Conservation (phyloP, 2,113 vertebrate genomes). For the Manacus vitellinus region DNA sequence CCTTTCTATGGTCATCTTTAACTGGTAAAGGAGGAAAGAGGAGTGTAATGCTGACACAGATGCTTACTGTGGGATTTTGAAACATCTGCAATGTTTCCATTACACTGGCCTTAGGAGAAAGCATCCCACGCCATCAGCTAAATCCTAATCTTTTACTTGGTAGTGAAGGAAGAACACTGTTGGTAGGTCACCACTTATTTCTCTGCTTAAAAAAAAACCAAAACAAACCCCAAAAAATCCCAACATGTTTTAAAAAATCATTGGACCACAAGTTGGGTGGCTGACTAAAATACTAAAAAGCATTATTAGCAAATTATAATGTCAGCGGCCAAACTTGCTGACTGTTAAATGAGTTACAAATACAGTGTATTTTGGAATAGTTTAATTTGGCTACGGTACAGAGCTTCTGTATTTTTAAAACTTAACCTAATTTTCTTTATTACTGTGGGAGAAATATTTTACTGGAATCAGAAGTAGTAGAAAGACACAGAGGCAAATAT, state of each 20-base stretch:
- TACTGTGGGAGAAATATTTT: slow-evolving; percentile 20
- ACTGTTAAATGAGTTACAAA: neutral
- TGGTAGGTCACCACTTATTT: neutral
- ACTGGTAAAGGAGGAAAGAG: neutral
- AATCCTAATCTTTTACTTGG: neutral
- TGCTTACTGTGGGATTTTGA: neutral
- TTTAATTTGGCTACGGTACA: slow-evolving; percentile 19
- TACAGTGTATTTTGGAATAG: slow-evolving; percentile 6
- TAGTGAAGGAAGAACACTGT: neutral
- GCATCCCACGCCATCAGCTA: neutral
- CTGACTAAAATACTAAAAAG: neutral
- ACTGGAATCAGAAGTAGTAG: neutral
- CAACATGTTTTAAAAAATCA: neutral
- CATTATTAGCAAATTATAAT: slow-evolving; percentile 5
- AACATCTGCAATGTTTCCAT: neutral
- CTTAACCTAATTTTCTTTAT: slow-evolving; percentile 43
- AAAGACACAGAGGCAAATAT: neutral
- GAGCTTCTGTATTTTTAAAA: slow-evolving; percentile 45
- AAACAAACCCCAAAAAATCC: neutral
- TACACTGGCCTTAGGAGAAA: neutral
- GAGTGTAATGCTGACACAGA: neutral
- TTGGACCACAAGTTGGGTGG: neutral
- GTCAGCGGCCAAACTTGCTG: neutral
- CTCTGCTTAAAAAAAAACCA: neutral
- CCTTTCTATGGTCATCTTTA: neutral